A percentile compares a stretch with the other conserved stretches of the same genome.
These are phyloP conservation scores for Delia radicum DNA, from an alignment of 1,140 invertebrate species.

Conservation along the genomic window DNA sequence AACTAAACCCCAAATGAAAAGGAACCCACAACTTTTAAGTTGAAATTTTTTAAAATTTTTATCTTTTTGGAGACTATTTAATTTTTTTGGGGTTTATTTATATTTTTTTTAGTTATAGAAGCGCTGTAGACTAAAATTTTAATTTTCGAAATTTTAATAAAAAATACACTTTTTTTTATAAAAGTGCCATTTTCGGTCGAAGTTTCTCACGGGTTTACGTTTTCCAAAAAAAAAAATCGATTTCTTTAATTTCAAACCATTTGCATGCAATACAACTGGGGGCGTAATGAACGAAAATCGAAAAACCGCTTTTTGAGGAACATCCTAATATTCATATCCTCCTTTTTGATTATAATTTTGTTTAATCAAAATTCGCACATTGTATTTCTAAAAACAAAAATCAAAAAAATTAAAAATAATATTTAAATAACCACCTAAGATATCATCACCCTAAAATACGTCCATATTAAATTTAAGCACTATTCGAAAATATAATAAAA, in stretches of 20 bases:
- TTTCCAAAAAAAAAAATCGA: neutral
- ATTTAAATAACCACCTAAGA: neutral
- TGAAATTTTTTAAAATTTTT: too few relatives aligned
- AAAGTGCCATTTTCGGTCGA: too few relatives aligned
- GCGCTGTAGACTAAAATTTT: neutral
- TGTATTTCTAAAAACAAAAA: neutral
- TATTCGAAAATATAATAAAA: neutral
- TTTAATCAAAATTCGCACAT: neutral
- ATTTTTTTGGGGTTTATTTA: too few relatives aligned
- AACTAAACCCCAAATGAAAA: too few relatives aligned
- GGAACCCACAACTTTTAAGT: too few relatives aligned
- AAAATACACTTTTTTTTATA: too few relatives aligned
- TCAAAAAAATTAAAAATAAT: neutral
- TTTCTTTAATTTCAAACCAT: neutral
- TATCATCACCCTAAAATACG: neutral
- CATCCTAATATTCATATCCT: neutral
- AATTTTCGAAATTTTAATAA: neutral
- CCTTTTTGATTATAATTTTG: neutral
- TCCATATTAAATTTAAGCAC: neutral
- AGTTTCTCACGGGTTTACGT: too few relatives aligned
- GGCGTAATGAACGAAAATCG: too few relatives aligned
- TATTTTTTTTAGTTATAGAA: neutral
- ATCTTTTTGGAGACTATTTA: too few relatives aligned
- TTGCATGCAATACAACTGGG: too few relatives aligned
- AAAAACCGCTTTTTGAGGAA: too few relatives aligned